phyloP scores from a whole-genome alignment of 2,888 invertebrate species.

The Microctonus brassicae region DNA sequence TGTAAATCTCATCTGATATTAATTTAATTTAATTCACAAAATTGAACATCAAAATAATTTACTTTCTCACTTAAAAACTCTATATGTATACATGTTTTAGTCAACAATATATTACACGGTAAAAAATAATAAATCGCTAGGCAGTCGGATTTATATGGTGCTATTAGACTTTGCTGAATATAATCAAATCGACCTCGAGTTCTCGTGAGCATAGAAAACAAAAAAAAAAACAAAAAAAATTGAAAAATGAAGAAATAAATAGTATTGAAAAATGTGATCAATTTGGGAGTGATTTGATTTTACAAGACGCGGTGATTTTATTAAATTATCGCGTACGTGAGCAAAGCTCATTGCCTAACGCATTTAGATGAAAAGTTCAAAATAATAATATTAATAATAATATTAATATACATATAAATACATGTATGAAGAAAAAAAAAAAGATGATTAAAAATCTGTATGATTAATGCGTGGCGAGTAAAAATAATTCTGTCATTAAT shows the following conservation, averaged over 20 bases:
- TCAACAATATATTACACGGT: slow-evolving; percentile 56
- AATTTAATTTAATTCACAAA: slow-evolving; percentile 10
- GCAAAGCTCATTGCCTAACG: slow-evolving; percentile 50
- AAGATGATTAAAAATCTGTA: slow-evolving; percentile 15
- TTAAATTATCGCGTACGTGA: slow-evolving; percentile 47
- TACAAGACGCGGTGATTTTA: slow-evolving; percentile 12
- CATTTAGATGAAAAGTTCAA: slow-evolving; percentile 26
- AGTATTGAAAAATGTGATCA: background rate
- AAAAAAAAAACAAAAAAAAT: slow-evolving; percentile 5
- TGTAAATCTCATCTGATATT: slow-evolving; percentile 20
- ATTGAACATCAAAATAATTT: slow-evolving; percentile 43
- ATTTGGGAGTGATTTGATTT: slow-evolving; percentile 8
- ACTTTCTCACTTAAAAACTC: slow-evolving; percentile 44
- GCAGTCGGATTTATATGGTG: slow-evolving; percentile 48
- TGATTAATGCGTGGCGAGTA: slow-evolving; percentile 18
- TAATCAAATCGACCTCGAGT: background rate
- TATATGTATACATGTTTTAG: slow-evolving; percentile 42
- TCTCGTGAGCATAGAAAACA: background rate
- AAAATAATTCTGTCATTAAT: background rate
- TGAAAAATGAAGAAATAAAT: background rate
- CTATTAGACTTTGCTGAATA: background rate
- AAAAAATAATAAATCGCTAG: slow-evolving; percentile 60
- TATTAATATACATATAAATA: too few species aligned
- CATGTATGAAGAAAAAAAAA: slow-evolving; percentile 29
- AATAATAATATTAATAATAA: too few species aligned